Evolutionary conservation across 1,140 invertebrate species (phyloP), one percentile per base, ranked within the genome.

Genomic region (Portunus trituberculatus): DNA sequence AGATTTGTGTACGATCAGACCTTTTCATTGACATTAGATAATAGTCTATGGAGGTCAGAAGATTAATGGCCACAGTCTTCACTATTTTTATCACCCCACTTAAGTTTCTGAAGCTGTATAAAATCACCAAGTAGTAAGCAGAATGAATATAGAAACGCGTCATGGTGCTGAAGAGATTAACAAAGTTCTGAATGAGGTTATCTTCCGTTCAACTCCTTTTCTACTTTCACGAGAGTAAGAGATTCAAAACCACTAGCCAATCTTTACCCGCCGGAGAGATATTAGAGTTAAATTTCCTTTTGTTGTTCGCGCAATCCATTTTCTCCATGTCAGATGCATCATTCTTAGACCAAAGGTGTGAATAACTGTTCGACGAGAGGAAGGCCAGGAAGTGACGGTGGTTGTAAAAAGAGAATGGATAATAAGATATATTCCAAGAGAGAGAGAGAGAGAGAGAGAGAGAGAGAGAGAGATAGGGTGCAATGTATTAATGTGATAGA

Each of bases 371-470:
- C 0, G 67, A 76, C 25, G 25, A 76, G 25, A 0, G 67, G 25
- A 2, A n/a, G 25, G 12, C 3, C 16, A n/a, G 20, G n/a, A 76
- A 8, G 8, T n/a, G 67, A 59, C 52, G 52, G 52, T 39, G 52
- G 52, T 20, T 59, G 52, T 59, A 20, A n/a, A 8, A n/a, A n/a
- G 25, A n/a, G 4, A 20, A 76, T n/a, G n/a, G 67, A 76, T n/a
- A 20, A n/a, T 76, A 7, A 25, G 67, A n/a, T n/a, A 76, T 25
- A 76, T n/a, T 20, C 67, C 67, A 76, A 59, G 67, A n/a, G 67
- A 76, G 25, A 76, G 67, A n/a, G n/a, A 76, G n/a, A 76, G 67
- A n/a, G 67, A 76, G 52, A 76, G 67, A n/a, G 52, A 59, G 67
- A n/a, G 67, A 76, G 67, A 76, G 67, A n/a, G n/a, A 76, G n/a